Evolutionary conservation across 2,797 vertebrate genomes (phyloP).

Genomic region (Fringilla coelebs): DNA sequence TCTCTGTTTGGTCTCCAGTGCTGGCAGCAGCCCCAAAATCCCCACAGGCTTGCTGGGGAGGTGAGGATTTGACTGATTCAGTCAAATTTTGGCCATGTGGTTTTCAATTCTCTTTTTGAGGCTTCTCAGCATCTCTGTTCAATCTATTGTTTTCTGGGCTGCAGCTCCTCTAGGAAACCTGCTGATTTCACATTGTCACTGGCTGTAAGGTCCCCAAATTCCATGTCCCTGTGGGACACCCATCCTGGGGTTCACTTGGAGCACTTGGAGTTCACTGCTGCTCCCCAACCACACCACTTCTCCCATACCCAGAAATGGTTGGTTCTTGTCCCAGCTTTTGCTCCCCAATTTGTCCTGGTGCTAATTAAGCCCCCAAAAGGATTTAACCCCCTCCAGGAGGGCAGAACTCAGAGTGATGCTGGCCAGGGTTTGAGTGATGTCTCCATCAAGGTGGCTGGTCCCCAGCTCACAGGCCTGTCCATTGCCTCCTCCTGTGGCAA

Average conservation of each 20-base stretch:
- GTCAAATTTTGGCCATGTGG: background rate
- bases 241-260: background rate
- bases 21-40: background rate
- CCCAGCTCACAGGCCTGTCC: background rate
- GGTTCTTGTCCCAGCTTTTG: background rate
- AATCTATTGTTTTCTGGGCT: background rate
- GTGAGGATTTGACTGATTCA: background rate
- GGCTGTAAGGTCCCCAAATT: background rate
- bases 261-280: background rate
- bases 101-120: background rate
- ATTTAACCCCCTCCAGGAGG: background rate
- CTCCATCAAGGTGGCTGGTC: too few relatives aligned
- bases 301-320: background rate
- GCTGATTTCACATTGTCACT: background rate
- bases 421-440: background rate
- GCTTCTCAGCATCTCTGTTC: background rate
- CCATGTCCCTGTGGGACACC: background rate
- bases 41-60: background rate
- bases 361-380: background rate
- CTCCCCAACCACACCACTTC: background rate
- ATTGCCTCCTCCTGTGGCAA: background rate
- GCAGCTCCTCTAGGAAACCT: background rate
- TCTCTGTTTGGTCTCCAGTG: background rate
- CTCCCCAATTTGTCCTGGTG: background rate
- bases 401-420: background rate